Conservation (phyloP, 1,140 invertebrate species). For the Forficula auricularia region DNA sequence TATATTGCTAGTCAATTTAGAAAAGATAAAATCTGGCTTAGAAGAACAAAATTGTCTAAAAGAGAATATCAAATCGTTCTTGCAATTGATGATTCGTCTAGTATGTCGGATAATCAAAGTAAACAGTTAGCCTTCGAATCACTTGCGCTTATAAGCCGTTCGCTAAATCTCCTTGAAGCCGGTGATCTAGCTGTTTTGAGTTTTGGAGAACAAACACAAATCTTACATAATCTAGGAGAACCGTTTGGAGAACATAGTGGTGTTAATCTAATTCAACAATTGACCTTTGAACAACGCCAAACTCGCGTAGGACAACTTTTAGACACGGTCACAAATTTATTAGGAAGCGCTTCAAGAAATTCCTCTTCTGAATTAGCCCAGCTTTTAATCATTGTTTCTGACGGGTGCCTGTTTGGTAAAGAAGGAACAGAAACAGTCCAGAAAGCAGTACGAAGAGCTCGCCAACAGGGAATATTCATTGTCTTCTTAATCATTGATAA, state of each 20-base stretch:
- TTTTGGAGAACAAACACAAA: conserved; percentile 71
- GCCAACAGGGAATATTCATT: conserved; percentile 68
- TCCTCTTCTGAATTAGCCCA: conserved; percentile 51
- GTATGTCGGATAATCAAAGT: conserved; percentile 76
- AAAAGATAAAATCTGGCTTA: conserved; percentile 98
- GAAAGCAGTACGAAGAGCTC: conserved; percentile 60
- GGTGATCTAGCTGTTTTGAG: conserved; percentile 80
- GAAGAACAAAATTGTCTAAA: conserved; percentile 87
- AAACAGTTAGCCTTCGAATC: conserved; percentile 89
- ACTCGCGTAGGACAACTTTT: conserved; percentile 65
- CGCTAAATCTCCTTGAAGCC: conserved; percentile 80
- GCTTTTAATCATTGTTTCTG: conserved; percentile 79
- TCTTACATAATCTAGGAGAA: conserved; percentile 73
- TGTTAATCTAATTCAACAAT: conserved; percentile 49
- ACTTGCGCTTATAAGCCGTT: conserved; percentile 74
- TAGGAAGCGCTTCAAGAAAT: conserved; percentile 31
- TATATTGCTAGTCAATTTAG: conserved; percentile 98
- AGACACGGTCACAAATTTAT: conserved; percentile 54
- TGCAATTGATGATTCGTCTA: conserved; percentile 92
- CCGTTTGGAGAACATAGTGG: conserved; percentile 70
- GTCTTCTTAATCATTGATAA: conserved; percentile 94
- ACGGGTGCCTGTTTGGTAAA: conserved; percentile 83
- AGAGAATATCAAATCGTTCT: conserved; percentile 92
- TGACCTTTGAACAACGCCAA: conserved; percentile 64
- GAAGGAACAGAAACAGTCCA: conserved; percentile 65